A percentile compares a stretch with the other conserved stretches of the same genome.
Conservation (phyloP, 92 coral and sea anemone species). For the Pocillopora meandrina region DNA sequence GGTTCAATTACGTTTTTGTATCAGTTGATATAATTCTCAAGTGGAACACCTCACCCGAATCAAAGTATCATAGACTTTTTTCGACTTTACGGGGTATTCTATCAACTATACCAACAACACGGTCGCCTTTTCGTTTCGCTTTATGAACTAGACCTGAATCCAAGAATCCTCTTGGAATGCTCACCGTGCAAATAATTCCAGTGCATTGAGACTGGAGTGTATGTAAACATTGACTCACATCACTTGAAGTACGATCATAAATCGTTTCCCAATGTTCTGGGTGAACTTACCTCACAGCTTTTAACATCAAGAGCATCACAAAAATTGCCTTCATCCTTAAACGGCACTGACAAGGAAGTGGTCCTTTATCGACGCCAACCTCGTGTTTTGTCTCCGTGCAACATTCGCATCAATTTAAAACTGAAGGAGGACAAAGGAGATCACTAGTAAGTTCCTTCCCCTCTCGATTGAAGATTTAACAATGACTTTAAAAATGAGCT, state of each 20-base stretch:
- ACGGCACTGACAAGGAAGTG: background rate
- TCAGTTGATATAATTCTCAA: no score
- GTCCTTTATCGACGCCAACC: background rate
- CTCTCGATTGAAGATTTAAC: background rate
- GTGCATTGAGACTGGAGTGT: no score
- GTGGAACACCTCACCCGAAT: no score
- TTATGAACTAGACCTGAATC: no score
- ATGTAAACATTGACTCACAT: no score
- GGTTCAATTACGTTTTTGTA: no score
- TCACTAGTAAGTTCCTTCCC: conserved; percentile 11
- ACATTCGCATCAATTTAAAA: background rate
- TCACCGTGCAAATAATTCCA: no score
- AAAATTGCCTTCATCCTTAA: conserved; percentile 11
- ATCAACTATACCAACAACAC: no score
- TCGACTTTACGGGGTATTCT: no score
- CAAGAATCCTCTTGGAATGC: no score
- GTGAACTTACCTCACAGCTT: conserved; percentile 23
- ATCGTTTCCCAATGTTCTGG: background rate
- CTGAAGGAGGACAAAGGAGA: background rate
- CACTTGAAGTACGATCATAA: background rate
- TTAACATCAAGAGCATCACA: conserved; percentile 1
- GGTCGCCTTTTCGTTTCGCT: no score
- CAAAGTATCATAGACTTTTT: no score
- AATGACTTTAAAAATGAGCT: background rate
- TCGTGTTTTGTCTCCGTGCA: background rate